Conservation (phyloP, 2,113 vertebrate species). For the Chiloscyllium plagiosum region DNA sequence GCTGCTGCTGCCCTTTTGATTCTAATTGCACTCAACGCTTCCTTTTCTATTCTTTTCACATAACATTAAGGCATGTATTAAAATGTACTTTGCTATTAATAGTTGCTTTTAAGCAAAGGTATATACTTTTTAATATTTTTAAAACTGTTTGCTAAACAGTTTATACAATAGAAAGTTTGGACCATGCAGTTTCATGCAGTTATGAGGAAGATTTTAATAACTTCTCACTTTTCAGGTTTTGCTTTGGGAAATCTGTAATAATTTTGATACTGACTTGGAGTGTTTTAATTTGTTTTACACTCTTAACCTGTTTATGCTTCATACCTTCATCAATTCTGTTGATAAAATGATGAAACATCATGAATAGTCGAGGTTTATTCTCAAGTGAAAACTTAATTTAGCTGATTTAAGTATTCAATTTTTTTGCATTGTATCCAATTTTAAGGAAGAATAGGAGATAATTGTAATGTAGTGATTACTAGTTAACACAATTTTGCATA, state of each 20-base stretch:
- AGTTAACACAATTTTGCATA: background rate
- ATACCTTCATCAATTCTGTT: constrained; percentile 2
- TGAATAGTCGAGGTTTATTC: background rate
- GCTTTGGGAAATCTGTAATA: background rate
- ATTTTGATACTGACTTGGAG: background rate
- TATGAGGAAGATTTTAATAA: background rate
- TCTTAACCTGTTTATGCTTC: background rate
- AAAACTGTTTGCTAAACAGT: background rate
- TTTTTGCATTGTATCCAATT: background rate
- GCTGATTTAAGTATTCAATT: background rate
- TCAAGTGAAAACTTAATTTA: background rate
- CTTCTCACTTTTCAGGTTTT: background rate
- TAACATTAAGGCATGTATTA: background rate
- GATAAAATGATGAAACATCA: background rate
- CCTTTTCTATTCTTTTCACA: background rate
- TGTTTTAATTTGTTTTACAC: background rate
- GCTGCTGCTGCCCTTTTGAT: constrained; percentile 9
- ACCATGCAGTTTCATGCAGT: background rate
- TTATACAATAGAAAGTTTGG: background rate
- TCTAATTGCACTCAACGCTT: background rate
- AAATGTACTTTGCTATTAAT: background rate
- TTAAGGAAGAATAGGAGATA: background rate
- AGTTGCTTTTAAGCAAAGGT: background rate
- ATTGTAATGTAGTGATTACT: background rate
- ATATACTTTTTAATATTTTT: background rate